Evolutionary conservation across 2,113 vertebrate species (phyloP).

Genomic region (Genyomyrus donnyi): DNA sequence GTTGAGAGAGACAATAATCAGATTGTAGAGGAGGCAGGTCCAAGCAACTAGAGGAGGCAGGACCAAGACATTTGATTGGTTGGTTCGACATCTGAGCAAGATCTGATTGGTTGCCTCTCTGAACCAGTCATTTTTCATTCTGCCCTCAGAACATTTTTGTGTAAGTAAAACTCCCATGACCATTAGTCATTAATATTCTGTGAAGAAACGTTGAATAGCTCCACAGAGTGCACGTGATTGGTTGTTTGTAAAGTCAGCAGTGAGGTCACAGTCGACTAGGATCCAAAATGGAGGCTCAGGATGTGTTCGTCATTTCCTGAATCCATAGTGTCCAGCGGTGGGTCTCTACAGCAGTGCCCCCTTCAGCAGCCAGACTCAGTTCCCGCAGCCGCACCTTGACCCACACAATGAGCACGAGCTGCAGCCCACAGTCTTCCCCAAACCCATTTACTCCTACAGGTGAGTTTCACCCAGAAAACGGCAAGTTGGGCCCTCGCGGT

Average conservation of each 20-base stretch:
- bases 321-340: conserved; percentile 65
- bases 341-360: conserved; percentile 68
- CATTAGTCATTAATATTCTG: neutral
- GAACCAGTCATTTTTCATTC: neutral
- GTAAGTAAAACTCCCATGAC: neutral
- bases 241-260: neutral
- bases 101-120: neutral
- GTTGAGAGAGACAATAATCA: neutral
- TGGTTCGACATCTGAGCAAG: neutral
- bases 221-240: neutral
- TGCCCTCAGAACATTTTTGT: neutral
- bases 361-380: conserved; percentile 71
- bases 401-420: conserved; percentile 72
- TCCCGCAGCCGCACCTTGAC: conserved; percentile 70
- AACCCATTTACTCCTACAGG: conserved; percentile 97
- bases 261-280: too few species aligned
- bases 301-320: neutral
- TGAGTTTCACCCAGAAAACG: conserved; percentile 43
- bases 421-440: conserved; percentile 85
- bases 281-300: neutral
- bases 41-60: neutral
- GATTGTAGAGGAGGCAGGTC: neutral
- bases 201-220: neutral
- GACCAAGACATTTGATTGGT: neutral
- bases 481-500: neutral